Percentiles rank a stretch among this genome's conserved stretches.
Conservation (phyloP, 2,888 invertebrate genomes). For the Ligdia adustata region DNA sequence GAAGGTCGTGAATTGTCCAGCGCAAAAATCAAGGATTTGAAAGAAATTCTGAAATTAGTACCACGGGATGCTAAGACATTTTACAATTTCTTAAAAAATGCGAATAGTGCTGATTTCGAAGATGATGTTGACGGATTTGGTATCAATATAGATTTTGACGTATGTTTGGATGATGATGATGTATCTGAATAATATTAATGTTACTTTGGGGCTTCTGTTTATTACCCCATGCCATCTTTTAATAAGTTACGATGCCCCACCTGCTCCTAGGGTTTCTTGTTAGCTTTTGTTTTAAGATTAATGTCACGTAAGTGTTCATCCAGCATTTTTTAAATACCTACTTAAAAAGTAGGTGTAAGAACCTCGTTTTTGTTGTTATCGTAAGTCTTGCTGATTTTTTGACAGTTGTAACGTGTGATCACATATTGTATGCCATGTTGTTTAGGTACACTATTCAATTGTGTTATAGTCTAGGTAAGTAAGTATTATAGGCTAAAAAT, state of each 20-base stretch:
- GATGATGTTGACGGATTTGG: constrained; percentile 20
- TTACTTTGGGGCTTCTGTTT: background rate
- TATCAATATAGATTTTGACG: constrained; percentile 6
- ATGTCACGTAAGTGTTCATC: background rate
- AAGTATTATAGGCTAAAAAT: background rate
- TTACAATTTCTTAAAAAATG: constrained; percentile 11
- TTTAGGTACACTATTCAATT: background rate
- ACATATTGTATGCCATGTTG: background rate
- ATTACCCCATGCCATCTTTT: background rate
- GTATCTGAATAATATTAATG: background rate
- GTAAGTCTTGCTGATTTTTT: background rate
- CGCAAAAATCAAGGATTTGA: constrained; percentile 18
- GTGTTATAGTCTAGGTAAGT: background rate
- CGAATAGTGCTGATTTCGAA: constrained; percentile 1
- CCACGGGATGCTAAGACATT: constrained; percentile 17
- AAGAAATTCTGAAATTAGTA: constrained; percentile 15
- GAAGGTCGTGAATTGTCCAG: constrained; percentile 13
- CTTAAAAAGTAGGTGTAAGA: background rate
- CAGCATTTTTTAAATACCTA: background rate
- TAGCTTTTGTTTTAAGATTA: background rate
- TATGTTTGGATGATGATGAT: background rate
- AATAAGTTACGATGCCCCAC: background rate
- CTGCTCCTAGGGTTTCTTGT: background rate
- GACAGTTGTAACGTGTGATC: background rate
- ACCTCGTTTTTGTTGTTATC: background rate